Evolutionary conservation across 2,113 vertebrate genomes (phyloP).

Genomic region (Perca fluviatilis): DNA sequence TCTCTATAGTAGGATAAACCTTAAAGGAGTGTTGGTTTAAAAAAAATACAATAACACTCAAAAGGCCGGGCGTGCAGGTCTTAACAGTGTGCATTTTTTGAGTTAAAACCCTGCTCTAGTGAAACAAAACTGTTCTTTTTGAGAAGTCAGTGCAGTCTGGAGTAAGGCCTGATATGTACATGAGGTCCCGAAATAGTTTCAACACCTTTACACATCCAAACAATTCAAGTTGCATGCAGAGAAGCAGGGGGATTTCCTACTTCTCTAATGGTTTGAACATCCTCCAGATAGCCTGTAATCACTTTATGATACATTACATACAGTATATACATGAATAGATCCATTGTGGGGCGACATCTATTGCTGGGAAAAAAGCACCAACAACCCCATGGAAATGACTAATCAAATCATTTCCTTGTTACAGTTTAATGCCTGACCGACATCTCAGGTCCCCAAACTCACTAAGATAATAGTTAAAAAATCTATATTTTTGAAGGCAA

Average conservation of each 20-base stretch:
- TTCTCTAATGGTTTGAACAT: slow-evolving; percentile 40
- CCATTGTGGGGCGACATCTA: slow-evolving; percentile 28
- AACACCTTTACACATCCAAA: slow-evolving; percentile 17
- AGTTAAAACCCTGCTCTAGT: slow-evolving; percentile 37
- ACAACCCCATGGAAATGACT: slow-evolving; percentile 26
- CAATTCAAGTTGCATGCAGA: slow-evolving; percentile 7
- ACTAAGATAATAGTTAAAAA: slow-evolving; percentile 28
- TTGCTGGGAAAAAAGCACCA: slow-evolving; percentile 54
- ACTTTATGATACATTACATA: slow-evolving; percentile 69
- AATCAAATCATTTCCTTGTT: slow-evolving; percentile 28
- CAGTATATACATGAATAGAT: slow-evolving; percentile 66
- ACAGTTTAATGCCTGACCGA: slow-evolving; percentile 28
- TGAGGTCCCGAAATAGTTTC: slow-evolving; percentile 43
- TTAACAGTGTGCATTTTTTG: slow-evolving; percentile 42
- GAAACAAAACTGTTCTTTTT: slow-evolving; percentile 41
- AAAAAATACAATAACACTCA: slow-evolving; percentile 44
- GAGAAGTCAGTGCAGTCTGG: slow-evolving; percentile 50
- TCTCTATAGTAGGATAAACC: slow-evolving; percentile 44
- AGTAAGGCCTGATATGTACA: slow-evolving; percentile 54
- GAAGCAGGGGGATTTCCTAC: neutral
- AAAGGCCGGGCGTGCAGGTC: slow-evolving; percentile 43
- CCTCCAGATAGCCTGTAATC: slow-evolving; percentile 36
- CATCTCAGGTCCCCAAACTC: slow-evolving; percentile 6
- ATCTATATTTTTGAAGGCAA: slow-evolving; percentile 42
- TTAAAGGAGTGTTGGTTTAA: slow-evolving; percentile 41